Evolutionary conservation across 2,888 invertebrate species (phyloP), one percentile per base, ranked within the genome.

Genomic region (Heliothis peltigera): DNA sequence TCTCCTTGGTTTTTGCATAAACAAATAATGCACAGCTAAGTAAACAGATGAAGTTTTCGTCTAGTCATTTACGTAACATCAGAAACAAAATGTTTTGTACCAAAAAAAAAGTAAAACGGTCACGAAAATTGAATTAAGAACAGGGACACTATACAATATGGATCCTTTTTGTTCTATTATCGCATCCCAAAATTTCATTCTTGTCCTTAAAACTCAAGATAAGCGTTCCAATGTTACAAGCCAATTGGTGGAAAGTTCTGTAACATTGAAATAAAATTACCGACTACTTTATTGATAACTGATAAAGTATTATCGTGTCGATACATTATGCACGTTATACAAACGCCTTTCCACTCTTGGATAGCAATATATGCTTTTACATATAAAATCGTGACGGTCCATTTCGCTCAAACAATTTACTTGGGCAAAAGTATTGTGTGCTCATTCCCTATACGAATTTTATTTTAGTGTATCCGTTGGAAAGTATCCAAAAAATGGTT

Each of bases 391-490:
- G 32, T 32, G 32, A 12, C 12, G 32, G 32, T 12, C 32, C 32
- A 32, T 47, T 7, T 46, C 18, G n/a, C 18, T 47, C 8, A 43
- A 66, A 35, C 39, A n/a, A 39, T 28, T 39, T 17, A 54, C 6
- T 39, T 19, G 69, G 18, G 6, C 42, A 10, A 18, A 25, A 35
- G 15, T 39, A 39, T 39, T 39, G 15, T 55, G 43, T 62, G 47
- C 25, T 46, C 54, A 60, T 54, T 65, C 17, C 49, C 52, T 63
- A 75, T 69, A 68, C 56, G 69, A 80, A 70, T 58, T 54, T 80
- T 86, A 86, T 86, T 88, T 87, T 73, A 54, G 77, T 79, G 78
- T 82, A 80, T 85, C 84, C 81, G 83, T 85, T 89, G 89, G 88
- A 86, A 63, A 53, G 39, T 57, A 48, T 85, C 88, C 89, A 89